Conservation (phyloP, 2,113 vertebrate genomes). For the Psilopsiagon aymara region DNA sequence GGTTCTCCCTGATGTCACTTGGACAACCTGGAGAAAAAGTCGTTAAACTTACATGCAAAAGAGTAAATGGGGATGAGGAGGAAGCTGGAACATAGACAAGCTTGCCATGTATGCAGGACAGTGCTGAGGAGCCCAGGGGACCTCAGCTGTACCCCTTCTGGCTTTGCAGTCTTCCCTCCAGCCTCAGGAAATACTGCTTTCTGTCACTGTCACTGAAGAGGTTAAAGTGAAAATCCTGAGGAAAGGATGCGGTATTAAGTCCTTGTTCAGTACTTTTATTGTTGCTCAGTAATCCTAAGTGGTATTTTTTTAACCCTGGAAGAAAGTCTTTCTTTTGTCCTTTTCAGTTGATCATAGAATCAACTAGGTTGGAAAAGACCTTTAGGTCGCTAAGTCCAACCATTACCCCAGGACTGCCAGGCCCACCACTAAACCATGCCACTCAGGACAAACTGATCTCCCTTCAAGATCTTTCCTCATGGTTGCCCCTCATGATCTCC, state of each 20-base stretch:
- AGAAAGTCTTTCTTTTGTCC: constrained; percentile 27
- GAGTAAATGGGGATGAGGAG: not conserved
- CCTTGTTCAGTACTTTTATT: not conserved
- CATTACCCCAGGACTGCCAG: not conserved
- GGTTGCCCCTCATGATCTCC: not conserved
- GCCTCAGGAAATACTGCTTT: not conserved
- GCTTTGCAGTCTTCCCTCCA: not conserved
- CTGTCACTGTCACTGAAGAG: not conserved
- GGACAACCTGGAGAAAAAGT: not conserved
- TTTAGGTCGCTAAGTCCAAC: not conserved
- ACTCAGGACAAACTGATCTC: not conserved
- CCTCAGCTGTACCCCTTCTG: not conserved
- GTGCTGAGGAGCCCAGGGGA: not conserved
- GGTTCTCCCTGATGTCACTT: not conserved
- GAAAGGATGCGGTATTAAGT: not conserved
- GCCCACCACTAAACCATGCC: not conserved
- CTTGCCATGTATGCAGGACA: not conserved
- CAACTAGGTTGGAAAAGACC: not conserved
- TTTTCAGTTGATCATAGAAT: not conserved
- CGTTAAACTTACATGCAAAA: not conserved
- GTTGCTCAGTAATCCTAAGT: not conserved
- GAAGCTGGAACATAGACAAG: not conserved
- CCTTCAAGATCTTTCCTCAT: not conserved
- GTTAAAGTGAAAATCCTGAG: not conserved
- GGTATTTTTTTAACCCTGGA: constrained; percentile 25